Base-by-base conservation (phyloP, 1,140 invertebrate species). In the Periplaneta americana region DNA sequence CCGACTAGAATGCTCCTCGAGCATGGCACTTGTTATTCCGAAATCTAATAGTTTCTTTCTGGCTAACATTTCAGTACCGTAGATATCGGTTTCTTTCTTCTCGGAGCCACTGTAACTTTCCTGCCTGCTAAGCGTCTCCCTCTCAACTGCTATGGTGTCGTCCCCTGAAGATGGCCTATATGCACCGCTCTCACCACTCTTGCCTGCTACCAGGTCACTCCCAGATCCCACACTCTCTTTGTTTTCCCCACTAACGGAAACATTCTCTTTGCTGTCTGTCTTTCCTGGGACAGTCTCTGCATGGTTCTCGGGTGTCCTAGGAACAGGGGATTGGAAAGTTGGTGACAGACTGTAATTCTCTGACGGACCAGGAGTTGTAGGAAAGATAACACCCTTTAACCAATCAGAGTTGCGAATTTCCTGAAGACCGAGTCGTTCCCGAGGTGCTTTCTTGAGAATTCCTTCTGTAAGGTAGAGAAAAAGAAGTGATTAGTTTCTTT, bases 1-100 rank as follows among this genome's bases (percentile, higher is more conserved):
- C 74, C 88, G 87, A 13, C 85, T 83, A 18, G 86, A 83, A 79
- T 89, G 85, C n/a, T 88, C 85, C 80, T 87, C 86, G 15, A 93
- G 86, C 84, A 91, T 88, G n/a, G 87, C 85, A 1, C 88, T 86
- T 9, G 86, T 88, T 32, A 93, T 92, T 6, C 92, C 92, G 2
- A 92, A 84, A 22, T 88, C 87, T 37, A 85, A 83, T 36, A 93
- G 84, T 37, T 88, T 86, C 79, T 86, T 84, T 22, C 88, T 83
- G 9, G 89, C 87, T 79, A 88, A 86, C 28, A 84, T 82, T 83
- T 91, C 90, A 33, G 89, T 88, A 17, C 85, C 85, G 15, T 82
- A 75, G 17, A 85, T 74, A 28, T 80, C 77, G 22, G 76, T 81
- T 28, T 78, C 76, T n/a, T 35, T 32, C 17, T 75, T 36, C 28